These are phyloP conservation scores for Wasmannia auropunctata DNA, from an alignment of 1,140 invertebrate species.

Conservation along the genomic window DNA sequence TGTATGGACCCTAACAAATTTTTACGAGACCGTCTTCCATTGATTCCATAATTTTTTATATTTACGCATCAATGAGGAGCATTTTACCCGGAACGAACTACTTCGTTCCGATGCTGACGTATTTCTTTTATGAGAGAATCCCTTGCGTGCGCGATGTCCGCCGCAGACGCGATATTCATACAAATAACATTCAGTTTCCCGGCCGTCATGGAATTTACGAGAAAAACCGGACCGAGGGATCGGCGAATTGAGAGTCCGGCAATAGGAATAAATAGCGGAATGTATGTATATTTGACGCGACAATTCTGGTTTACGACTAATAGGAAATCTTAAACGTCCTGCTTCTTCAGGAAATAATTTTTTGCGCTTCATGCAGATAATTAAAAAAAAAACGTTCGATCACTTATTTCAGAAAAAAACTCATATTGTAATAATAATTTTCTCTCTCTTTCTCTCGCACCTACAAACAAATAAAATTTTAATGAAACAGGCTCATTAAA, in stretches of 20 bases:
- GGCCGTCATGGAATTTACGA: conserved; percentile 38
- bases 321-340: conserved; percentile 26
- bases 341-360: neutral
- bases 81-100: conserved; percentile 8
- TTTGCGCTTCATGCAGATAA: neutral
- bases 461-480: neutral
- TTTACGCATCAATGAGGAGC: conserved; percentile 14
- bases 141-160: neutral
- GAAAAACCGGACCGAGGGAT: conserved; percentile 14
- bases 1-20: neutral
- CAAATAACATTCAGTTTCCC: conserved; percentile 54
- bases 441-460: neutral
- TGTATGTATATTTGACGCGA: conserved; percentile 44
- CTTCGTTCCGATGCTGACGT: conserved; percentile 10
- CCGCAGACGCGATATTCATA: conserved; percentile 47
- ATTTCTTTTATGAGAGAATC: conserved; percentile 27
- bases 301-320: conserved; percentile 50
- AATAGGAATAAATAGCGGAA: conserved; percentile 48
- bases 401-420: neutral
- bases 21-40: conserved; percentile 2
- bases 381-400: neutral
- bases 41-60: conserved; percentile 41
- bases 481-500: neutral
- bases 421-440: neutral
- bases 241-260: conserved; percentile 34